Conservation (phyloP, 2,113 vertebrate species). For the Amia ocellicauda region DNA sequence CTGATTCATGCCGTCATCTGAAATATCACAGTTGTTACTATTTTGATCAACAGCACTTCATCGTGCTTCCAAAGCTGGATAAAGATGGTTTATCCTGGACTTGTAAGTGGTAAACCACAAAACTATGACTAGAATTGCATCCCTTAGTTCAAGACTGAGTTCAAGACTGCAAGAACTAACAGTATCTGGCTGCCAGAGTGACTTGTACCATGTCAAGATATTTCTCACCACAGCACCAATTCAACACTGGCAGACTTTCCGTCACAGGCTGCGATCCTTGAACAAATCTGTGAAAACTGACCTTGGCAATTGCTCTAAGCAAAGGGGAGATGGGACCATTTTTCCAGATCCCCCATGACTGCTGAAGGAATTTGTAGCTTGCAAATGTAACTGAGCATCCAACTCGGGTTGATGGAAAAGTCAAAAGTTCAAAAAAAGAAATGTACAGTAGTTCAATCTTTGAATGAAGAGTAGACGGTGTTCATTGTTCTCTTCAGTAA, state of each 20-base stretch:
- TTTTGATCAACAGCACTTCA: slow-evolving; percentile 38
- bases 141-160: slow-evolving; percentile 19
- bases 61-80: slow-evolving; percentile 26
- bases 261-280: slow-evolving; percentile 44
- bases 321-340: slow-evolving; percentile 25
- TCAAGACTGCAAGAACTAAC: slow-evolving; percentile 37
- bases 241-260: slow-evolving; percentile 52
- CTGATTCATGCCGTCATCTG: slow-evolving; percentile 34
- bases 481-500: too few species aligned
- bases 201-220: slow-evolving; percentile 59
- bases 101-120: slow-evolving; percentile 42
- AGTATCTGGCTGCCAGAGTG: slow-evolving; percentile 26
- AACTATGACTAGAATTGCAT: slow-evolving; percentile 34
- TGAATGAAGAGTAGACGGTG: too few species aligned
- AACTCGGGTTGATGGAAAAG: slow-evolving; percentile 13
- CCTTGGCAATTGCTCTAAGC: slow-evolving; percentile 37
- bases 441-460: too few species aligned
- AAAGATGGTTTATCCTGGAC: slow-evolving; percentile 27
- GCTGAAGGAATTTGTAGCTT: slow-evolving; percentile 19
- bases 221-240: slow-evolving; percentile 47
- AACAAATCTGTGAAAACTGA: slow-evolving; percentile 44
- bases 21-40: slow-evolving; percentile 47
- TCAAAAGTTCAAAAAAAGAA: slow-evolving; percentile 22
- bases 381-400: slow-evolving; percentile 8
- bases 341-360: slow-evolving; percentile 28